Conservation (phyloP, 2,113 vertebrate genomes). For the Anser brachyrhynchus region DNA sequence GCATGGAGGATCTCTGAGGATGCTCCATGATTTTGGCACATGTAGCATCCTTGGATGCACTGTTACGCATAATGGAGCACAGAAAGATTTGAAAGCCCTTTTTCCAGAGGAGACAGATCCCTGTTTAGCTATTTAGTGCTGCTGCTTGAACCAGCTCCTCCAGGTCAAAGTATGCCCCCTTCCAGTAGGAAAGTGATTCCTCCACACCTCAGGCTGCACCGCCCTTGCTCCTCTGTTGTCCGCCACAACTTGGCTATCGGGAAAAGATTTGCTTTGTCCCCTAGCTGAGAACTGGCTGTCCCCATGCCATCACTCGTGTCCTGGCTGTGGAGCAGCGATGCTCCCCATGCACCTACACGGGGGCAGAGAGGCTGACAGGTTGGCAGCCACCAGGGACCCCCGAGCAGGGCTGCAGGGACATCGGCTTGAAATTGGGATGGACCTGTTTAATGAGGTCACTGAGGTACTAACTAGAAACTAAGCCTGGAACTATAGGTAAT, state of each 20-base stretch:
- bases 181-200: neutral
- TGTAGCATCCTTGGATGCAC: neutral
- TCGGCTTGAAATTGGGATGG: constrained; percentile 30
- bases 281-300: neutral
- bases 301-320: neutral
- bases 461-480: constrained; percentile 48
- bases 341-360: neutral
- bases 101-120: neutral
- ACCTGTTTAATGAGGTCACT: constrained; percentile 59
- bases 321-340: neutral
- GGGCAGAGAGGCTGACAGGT: neutral
- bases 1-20: neutral
- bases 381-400: constrained; percentile 18
- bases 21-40: neutral
- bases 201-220: neutral
- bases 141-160: neutral
- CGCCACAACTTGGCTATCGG: neutral
- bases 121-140: neutral
- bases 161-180: neutral
- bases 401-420: neutral
- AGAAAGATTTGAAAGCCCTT: neutral
- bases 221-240: neutral
- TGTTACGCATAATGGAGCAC: rapidly evolving
- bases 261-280: neutral
- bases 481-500: constrained; percentile 50